These are phyloP conservation scores for Holacanthus passer DNA, from an alignment of 2,113 vertebrate genomes.

Conservation along the genomic window DNA sequence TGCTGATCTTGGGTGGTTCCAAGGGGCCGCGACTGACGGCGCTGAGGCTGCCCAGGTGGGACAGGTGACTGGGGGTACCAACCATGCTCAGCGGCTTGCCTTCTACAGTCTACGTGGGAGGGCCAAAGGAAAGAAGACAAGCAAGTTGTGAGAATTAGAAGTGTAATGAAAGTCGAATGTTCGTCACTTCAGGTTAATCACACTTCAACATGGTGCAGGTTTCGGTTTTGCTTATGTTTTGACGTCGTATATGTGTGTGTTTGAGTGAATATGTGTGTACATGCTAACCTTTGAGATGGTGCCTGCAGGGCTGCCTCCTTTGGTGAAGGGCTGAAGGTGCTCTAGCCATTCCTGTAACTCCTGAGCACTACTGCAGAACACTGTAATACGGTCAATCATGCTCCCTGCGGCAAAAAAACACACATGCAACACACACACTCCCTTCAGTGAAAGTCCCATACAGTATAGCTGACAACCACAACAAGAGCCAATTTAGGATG, in stretches of 20 bases:
- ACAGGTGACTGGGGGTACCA: conserved; percentile 77
- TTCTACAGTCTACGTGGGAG: conserved; percentile 68
- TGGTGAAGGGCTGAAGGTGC: conserved; percentile 90
- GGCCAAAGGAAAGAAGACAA: not conserved
- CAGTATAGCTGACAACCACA: not conserved
- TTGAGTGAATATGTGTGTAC: not conserved
- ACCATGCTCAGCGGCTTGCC: conserved; percentile 73
- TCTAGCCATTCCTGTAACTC: conserved; percentile 97
- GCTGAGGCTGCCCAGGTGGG: conserved; percentile 87
- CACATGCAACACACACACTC: conserved; percentile 11
- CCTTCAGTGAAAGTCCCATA: not conserved
- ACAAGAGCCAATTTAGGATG: too few relatives aligned
- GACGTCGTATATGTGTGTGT: not conserved
- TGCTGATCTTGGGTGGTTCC: conserved; percentile 94
- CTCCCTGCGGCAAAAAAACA: conserved; percentile 81
- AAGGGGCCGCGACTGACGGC: conserved; percentile 89
- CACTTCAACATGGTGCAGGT: conserved; percentile 19
- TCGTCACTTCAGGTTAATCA: conserved; percentile 30
- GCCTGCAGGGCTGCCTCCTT: conserved; percentile 87
- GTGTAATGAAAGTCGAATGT: not conserved
- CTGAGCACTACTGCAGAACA: conserved; percentile 90
- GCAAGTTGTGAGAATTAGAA: not conserved
- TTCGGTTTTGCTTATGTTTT: conserved; percentile 41
- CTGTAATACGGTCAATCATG: conserved; percentile 87
- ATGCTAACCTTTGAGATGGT: conserved; percentile 85